Evolutionary conservation across 2,113 vertebrate species (phyloP).

Genomic region (Merops nubicus): DNA sequence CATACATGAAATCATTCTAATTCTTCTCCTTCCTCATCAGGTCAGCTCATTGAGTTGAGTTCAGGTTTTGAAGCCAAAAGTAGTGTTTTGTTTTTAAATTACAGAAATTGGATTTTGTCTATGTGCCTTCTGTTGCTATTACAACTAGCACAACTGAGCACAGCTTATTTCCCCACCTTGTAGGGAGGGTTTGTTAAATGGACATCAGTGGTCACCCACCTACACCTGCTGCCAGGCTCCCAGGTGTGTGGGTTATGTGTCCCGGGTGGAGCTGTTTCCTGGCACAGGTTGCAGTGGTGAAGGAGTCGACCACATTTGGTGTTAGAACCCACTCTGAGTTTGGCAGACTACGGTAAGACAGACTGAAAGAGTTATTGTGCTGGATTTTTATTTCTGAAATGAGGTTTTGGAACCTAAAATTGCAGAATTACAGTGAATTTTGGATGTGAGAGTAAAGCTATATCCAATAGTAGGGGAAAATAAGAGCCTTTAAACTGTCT

Average conservation of each 20-base stretch:
- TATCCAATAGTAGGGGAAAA: background rate
- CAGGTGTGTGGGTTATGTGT: fast-evolving
- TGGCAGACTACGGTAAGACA: background rate
- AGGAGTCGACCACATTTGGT: fast-evolving
- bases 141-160: background rate
- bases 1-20: background rate
- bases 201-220: background rate
- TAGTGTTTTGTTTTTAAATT: background rate
- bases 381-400: background rate
- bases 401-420: background rate
- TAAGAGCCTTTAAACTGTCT: background rate
- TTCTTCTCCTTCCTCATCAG: background rate
- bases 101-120: background rate
- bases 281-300: fast-evolving
- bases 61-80: background rate
- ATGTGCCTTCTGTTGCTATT: background rate
- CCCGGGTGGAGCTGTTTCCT: background rate
- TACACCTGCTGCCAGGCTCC: background rate
- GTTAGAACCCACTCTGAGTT: background rate
- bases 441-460: background rate
- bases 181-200: background rate
- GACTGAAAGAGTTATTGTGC: background rate
- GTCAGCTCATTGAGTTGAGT: background rate
- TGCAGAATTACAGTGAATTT: background rate
- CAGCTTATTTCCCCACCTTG: background rate